phyloP scores from a whole-genome alignment of 2,888 invertebrate genomes.

The Brenthis daphne region DNA sequence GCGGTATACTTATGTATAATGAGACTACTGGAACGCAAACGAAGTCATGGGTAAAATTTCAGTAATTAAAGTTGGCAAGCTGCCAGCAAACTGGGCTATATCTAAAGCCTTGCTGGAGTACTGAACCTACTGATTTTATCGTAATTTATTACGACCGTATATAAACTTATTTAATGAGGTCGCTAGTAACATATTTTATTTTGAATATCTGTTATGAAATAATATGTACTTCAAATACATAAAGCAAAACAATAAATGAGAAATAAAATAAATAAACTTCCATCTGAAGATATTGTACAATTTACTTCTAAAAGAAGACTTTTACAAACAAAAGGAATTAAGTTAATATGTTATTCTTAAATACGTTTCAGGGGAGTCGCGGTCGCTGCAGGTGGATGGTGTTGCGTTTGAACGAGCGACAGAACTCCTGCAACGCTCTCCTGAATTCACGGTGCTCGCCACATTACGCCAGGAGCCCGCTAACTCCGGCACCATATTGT shows the following conservation, averaged over 20 bases:
- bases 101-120: conserved; percentile 38
- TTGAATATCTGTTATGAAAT: conserved; percentile 12
- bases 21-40: neutral
- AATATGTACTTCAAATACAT: neutral
- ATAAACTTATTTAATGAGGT: conserved; percentile 43
- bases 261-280: no score
- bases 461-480: conserved; percentile 89
- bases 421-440: conserved; percentile 85
- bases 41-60: conserved; percentile 7
- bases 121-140: conserved; percentile 52
- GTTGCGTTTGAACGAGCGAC: conserved; percentile 86
- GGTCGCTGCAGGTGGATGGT: conserved; percentile 87
- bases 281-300: no score
- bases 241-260: no score
- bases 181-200: conserved; percentile 20
- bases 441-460: conserved; percentile 91
- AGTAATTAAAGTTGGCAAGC: conserved; percentile 49
- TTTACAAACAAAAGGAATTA: neutral
- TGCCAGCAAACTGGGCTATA: conserved; percentile 49
- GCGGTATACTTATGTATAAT: neutral
- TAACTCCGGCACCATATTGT: conserved; percentile 91
- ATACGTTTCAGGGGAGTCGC: conserved; percentile 84
- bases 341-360: neutral
- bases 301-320: no score
- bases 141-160: conserved; percentile 55